Evolutionary conservation across 2,888 invertebrate species (phyloP), one percentile per base, ranked within the genome.

Genomic region (Coelinius sp.): DNA sequence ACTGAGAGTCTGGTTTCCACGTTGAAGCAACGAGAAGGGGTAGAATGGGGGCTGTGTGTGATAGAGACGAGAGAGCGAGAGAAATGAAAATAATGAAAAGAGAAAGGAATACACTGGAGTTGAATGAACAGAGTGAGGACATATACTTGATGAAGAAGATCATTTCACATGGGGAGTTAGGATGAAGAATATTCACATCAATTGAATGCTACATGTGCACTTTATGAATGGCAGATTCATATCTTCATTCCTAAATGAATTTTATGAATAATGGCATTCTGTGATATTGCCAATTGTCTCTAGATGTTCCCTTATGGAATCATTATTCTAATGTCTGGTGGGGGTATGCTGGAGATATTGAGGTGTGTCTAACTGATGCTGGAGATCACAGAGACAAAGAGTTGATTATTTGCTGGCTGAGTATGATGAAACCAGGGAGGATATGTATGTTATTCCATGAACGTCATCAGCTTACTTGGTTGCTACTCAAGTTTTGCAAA

Each of bases 131-230:
- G 17, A 31, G 65, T 44, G 17, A 63, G 20, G 27, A 52, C 63
- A 44, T 49, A 41, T 63, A 64, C 64, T 70, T 70, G 52, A 70
- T 70, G 70, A 83, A 83, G 78, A 41, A 41, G 41, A 41, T 41
- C 41, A 41, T n/a, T 41, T 41, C 41, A 41, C 41, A n/a, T 77
- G 78, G 79, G 82, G 84, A 82, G 81, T 85, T 41, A n/a, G n/a
- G n/a, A 5, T 41, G 1, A 41, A n/a, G 41, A 41, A 41, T n/a
- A n/a, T 12, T n/a, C 6, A 41, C 41, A 41, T 41, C 41, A 41
- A 41, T 41, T 41, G 41, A 41, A 41, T 41, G 41, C n/a, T 41
- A 41, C 35, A 35, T 35, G 41, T 41, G 41, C n/a, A n/a, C n/a
- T 41, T 12, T 41, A 41, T 41, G 41, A 41, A n/a, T 41, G n/a